phyloP scores from a whole-genome alignment of 2,113 vertebrate genomes.

The Pelvicachromis taeniatus region DNA sequence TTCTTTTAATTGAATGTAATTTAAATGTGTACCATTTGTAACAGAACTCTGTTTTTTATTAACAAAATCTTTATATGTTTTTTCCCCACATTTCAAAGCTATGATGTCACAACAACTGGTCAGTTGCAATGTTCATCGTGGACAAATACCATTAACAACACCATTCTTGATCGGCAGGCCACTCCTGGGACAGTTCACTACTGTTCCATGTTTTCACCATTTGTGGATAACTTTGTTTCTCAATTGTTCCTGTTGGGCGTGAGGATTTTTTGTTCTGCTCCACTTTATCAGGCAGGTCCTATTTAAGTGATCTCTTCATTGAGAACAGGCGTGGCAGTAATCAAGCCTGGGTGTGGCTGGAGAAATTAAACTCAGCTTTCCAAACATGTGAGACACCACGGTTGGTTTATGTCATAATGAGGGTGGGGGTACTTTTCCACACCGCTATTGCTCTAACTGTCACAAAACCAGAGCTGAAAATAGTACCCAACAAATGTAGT shows the following conservation, averaged over 20 bases:
- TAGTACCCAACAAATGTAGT: not conserved
- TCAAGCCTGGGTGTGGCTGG: too few species aligned
- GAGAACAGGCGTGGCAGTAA: too few species aligned
- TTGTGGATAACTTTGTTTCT: not conserved
- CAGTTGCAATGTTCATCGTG: not conserved
- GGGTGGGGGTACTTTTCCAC: not conserved
- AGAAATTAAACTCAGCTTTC: not conserved
- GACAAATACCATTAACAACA: not conserved
- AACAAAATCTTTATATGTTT: not conserved
- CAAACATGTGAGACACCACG: not conserved
- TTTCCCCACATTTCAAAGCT: not conserved
- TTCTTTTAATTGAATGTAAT: too few species aligned
- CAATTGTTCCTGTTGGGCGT: not conserved
- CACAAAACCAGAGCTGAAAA: not conserved
- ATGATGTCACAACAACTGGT: not conserved
- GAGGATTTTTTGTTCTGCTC: not conserved
- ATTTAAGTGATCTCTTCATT: not conserved
- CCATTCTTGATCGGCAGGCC: not conserved
- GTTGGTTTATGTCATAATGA: not conserved
- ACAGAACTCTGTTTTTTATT: not conserved
- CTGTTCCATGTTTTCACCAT: not conserved
- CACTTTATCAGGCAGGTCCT: not conserved
- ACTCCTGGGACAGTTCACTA: not conserved
- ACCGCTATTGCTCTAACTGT: not conserved
- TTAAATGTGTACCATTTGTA: too few species aligned